These are phyloP conservation scores for Calcarius lapponicus DNA, from an alignment of 2,797 vertebrate species.

Conservation along the genomic window DNA sequence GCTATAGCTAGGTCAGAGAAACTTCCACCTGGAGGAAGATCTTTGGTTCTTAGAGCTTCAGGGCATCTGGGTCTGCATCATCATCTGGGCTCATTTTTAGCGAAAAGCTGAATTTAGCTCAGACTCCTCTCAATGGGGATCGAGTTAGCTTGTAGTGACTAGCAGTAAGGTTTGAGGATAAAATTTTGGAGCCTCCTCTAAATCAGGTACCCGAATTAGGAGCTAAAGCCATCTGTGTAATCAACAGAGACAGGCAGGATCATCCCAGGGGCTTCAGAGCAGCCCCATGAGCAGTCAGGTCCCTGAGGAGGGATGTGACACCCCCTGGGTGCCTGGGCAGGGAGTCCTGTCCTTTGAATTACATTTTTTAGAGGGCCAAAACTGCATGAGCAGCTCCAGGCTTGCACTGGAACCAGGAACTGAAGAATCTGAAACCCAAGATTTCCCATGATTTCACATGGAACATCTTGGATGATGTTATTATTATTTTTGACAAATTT, in stretches of 20 bases:
- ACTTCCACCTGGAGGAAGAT: not conserved
- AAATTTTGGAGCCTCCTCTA: not conserved
- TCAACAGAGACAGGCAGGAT: not conserved
- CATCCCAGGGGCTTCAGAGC: not conserved
- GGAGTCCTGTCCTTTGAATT: not conserved
- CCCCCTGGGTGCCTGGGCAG: not conserved
- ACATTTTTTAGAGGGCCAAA: not conserved
- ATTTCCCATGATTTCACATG: not conserved
- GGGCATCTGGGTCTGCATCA: not conserved
- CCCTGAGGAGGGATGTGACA: not conserved
- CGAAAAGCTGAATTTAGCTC: not conserved
- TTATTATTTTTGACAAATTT: not conserved
- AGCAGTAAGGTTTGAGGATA: not conserved
- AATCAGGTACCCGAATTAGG: not conserved
- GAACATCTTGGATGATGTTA: not conserved
- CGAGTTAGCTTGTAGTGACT: not conserved
- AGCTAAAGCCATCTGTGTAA: not conserved
- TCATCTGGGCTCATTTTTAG: not conserved
- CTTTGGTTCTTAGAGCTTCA: not conserved
- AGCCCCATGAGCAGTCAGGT: not conserved
- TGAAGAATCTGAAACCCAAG: not conserved
- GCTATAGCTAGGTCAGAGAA: not conserved
- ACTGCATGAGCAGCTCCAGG: not conserved
- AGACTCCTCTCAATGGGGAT: not conserved
- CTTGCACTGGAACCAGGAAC: not conserved